Percentiles rank a stretch among this genome's conserved stretches.
These are phyloP conservation scores for Suillia variegata DNA, from an alignment of 2,888 invertebrate species.

Conservation along the genomic window DNA sequence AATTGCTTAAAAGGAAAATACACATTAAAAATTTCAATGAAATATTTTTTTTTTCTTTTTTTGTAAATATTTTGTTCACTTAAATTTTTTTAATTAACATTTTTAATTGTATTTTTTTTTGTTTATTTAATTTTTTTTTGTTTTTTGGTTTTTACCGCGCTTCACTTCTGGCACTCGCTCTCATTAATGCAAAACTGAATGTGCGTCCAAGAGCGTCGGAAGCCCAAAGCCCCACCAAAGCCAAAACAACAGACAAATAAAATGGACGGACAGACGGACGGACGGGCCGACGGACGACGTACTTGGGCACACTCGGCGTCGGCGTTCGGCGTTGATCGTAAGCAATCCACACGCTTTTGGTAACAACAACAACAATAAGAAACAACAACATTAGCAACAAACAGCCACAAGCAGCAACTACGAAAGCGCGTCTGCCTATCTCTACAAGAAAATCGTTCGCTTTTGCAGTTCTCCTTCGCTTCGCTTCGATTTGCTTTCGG, in stretches of 20 bases:
- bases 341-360: background rate
- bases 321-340: constrained; percentile 20
- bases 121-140: constrained; percentile 22
- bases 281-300: background rate
- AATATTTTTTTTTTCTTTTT: background rate
- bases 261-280: too few relatives aligned
- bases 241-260: too few relatives aligned
- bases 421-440: too few relatives aligned
- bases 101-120: constrained; percentile 9
- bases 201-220: constrained; percentile 31
- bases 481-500: constrained; percentile 6
- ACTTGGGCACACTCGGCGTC: constrained; percentile 9
- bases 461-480: background rate
- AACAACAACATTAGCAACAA: too few relatives aligned
- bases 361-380: too few relatives aligned
- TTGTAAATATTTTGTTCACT: background rate
- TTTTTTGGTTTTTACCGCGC: constrained; percentile 4
- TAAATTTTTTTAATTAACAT: background rate
- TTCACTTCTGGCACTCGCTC: constrained; percentile 46
- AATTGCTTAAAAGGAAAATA: too few relatives aligned
- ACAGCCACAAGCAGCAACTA: background rate
- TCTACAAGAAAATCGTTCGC: constrained; percentile 1
- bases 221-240: constrained; percentile 23
- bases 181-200: constrained; percentile 60
- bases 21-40: constrained; percentile 13